phyloP scores from a whole-genome alignment of 2,113 vertebrate species.

The Forbesichthys papilliferus region DNA sequence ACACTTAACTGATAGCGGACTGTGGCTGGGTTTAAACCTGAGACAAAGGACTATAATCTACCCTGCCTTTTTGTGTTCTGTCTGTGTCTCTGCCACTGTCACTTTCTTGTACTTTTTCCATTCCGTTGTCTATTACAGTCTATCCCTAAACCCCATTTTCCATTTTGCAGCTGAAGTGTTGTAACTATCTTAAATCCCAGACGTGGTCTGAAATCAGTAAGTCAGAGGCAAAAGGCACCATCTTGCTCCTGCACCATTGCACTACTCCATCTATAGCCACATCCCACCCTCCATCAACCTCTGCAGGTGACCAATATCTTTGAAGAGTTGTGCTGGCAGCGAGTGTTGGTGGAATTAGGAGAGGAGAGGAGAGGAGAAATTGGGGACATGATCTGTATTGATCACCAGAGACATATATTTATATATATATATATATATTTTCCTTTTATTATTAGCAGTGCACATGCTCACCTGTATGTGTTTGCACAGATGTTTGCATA shows the following conservation, averaged over 20 bases:
- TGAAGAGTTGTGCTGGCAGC: slow-evolving; percentile 26
- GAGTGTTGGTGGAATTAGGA: slow-evolving; percentile 1
- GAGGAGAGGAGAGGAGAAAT: not conserved
- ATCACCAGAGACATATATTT: slow-evolving; percentile 60
- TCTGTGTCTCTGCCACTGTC: slow-evolving; percentile 31
- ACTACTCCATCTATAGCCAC: slow-evolving; percentile 44
- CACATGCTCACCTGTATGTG: slow-evolving; percentile 33
- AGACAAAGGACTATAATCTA: slow-evolving; percentile 1
- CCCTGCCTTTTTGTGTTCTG: slow-evolving; percentile 16
- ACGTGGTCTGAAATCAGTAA: slow-evolving; percentile 37
- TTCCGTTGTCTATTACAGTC: slow-evolving; percentile 2
- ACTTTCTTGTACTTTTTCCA: slow-evolving; percentile 24
- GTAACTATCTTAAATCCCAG: slow-evolving; percentile 51
- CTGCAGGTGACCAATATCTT: slow-evolving; percentile 59
- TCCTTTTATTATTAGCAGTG: slow-evolving; percentile 67
- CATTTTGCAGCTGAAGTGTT: slow-evolving; percentile 41
- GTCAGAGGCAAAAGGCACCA: slow-evolving; percentile 39
- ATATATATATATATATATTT: not conserved
- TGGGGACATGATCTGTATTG: slow-evolving; percentile 64
- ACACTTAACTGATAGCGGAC: no score
- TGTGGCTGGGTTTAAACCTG: no score
- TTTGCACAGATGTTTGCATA: not conserved
- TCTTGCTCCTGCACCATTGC: slow-evolving; percentile 51
- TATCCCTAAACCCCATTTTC: slow-evolving; percentile 4
- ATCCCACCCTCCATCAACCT: slow-evolving; percentile 53